A percentile compares a stretch with the other conserved stretches of the same genome.
phyloP scores from a whole-genome alignment of 2,113 vertebrate species.

The Okapia johnstoni region DNA sequence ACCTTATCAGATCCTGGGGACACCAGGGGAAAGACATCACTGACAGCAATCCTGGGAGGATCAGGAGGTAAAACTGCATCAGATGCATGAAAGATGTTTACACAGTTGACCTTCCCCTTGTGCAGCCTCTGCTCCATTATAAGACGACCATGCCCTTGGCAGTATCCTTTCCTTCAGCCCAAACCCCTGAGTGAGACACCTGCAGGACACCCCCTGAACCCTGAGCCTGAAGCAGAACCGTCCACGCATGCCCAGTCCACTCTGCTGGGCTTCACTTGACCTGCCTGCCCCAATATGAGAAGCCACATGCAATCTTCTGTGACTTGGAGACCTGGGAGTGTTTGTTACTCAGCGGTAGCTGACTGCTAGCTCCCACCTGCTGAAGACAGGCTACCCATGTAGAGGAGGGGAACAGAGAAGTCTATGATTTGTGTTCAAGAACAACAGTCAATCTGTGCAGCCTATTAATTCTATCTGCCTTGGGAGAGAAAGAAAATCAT shows the following conservation, averaged over 20 bases:
- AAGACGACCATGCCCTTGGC: not conserved
- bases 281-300: not conserved
- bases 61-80: not conserved
- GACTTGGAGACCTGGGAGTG: not conserved
- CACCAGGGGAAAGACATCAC: not conserved
- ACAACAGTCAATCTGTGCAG: not conserved
- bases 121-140: not conserved
- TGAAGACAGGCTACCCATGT: not conserved
- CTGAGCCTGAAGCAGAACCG: not conserved
- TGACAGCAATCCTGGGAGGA: not conserved
- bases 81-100: too few relatives aligned
- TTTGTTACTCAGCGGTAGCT: accelerated
- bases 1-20: not conserved
- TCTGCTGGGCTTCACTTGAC: not conserved
- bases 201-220: too few relatives aligned
- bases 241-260: accelerated
- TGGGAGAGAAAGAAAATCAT: not conserved
- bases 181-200: not conserved
- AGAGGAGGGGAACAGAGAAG: not conserved
- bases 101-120: too few relatives aligned
- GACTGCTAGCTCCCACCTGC: too few relatives aligned
- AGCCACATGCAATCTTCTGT: accelerated
- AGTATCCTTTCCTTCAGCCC: not conserved
- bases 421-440: not conserved
- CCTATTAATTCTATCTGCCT: too few relatives aligned